Evolutionary conservation across 2,797 vertebrate species (phyloP), one percentile per base, ranked within the genome.

Genomic region (Oryzias dopingdopingensis): DNA sequence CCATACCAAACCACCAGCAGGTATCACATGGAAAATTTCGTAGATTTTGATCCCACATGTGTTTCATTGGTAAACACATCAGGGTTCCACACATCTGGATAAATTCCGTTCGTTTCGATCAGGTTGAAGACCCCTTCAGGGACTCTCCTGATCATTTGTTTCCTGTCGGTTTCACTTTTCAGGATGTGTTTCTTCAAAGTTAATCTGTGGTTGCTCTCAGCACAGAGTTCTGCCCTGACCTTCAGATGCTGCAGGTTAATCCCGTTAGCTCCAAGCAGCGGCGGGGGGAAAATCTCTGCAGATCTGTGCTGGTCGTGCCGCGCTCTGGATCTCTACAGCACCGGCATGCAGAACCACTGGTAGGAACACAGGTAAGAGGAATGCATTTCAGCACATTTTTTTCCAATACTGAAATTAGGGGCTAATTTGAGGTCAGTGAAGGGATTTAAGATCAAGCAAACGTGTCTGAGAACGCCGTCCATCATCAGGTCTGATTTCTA

Each of bases 171-270:
- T 37, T 0, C 26, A 6, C 16, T 49, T 20, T 29, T 37, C 22
- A 24, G 3, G 23, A 54, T 58, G 55, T 17, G 14, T 73, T 61
- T 57, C 68, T 61, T 53, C 65, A 43, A 47, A 12, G 43, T 26
- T 84, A 87, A 89, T 83, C 85, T 69, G 74, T 8, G 2, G 23
- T 74, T 62, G 79, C 72, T 77, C 67, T 64, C 42, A 7, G 70
- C 72, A 48, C 49, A 44, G 78, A 79, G 86, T 77, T 83, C 80
- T 67, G 56, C 49, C 58, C 52, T 65, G 85, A 86, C 88, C 88
- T 90, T 91, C 81, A 88, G 64, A 66, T 74, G 62, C 54, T 76
- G 69, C 77, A 6, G 54, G 67, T 54, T 93, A 93, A 93, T 92
- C 92, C 78, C 8, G 82, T 92, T 92, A 91, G 78, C 56, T 45